phyloP scores from a whole-genome alignment of 2,888 invertebrate genomes.

The Mesochorus sp. region DNA sequence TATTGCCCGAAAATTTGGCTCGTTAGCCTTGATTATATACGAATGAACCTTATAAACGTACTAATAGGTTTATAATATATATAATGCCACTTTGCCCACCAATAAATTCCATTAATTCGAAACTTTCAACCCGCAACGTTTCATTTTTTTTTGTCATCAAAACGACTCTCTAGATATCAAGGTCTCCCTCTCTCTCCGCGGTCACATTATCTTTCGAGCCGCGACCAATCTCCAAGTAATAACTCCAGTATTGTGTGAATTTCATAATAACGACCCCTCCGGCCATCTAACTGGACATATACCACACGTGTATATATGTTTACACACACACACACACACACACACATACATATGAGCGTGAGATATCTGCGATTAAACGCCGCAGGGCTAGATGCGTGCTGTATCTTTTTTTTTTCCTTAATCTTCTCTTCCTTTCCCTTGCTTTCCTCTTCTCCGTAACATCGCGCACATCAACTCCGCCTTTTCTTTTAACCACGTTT shows the following conservation, averaged over 20 bases:
- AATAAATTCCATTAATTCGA: constrained; percentile 27
- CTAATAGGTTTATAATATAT: neutral
- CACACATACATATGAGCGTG: neutral
- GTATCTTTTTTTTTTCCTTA: constrained; percentile 10
- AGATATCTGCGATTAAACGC: constrained; percentile 28
- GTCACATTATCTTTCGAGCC: constrained; percentile 2
- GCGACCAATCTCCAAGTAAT: constrained; percentile 24
- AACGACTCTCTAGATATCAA: constrained; percentile 6
- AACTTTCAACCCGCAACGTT: constrained; percentile 5
- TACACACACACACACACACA: neutral
- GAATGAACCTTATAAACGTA: neutral
- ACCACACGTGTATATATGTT: neutral
- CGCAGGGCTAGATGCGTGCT: constrained; percentile 33
- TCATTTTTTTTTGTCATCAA: constrained; percentile 9
- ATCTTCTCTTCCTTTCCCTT: constrained; percentile 9
- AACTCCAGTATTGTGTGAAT: constrained; percentile 18
- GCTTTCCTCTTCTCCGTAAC: constrained; percentile 4
- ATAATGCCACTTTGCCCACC: neutral
- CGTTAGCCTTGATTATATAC: constrained; percentile 31
- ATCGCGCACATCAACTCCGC: constrained; percentile 10
- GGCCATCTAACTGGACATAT: constrained; percentile 32
- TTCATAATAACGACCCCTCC: constrained; percentile 48
- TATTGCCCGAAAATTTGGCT: constrained; percentile 43
- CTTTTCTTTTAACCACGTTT: constrained; percentile 32
- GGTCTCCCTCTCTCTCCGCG: constrained; percentile 6